Conservation (phyloP, 1,140 invertebrate species). For the Bombus picipes region DNA sequence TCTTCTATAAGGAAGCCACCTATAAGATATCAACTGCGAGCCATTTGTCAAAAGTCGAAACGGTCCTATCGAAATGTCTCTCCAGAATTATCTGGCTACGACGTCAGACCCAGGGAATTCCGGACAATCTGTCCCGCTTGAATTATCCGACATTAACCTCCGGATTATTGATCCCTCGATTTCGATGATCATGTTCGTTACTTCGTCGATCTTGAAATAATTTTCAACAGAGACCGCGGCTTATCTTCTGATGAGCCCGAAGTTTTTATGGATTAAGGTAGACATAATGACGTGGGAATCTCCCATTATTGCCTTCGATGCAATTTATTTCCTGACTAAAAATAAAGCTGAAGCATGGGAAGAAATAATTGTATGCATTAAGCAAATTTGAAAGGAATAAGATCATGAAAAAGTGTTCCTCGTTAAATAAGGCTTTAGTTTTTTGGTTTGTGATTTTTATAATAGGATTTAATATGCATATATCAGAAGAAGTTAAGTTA, state of each 20-base stretch:
- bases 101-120: slow-evolving; percentile 41
- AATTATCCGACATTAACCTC: slow-evolving; percentile 64
- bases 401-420: background rate
- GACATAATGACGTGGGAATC: background rate
- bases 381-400: background rate
- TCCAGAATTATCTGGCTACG: slow-evolving; percentile 52
- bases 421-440: background rate
- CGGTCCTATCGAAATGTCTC: slow-evolving; percentile 65
- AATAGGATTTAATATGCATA: background rate
- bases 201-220: slow-evolving; percentile 29
- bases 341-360: background rate
- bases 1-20: slow-evolving; percentile 59
- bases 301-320: background rate
- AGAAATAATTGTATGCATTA: background rate
- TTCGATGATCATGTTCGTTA: slow-evolving; percentile 41
- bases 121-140: slow-evolving; percentile 60
- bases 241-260: background rate
- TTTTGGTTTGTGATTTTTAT: background rate
- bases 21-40: slow-evolving; percentile 67
- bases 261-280: background rate
- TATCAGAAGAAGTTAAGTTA: background rate
- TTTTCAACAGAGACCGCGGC: slow-evolving; percentile 3
- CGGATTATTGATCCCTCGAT: slow-evolving; percentile 44
- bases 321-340: background rate
- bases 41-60: slow-evolving; percentile 76